A percentile compares a stretch with the other conserved stretches of the same genome.
Evolutionary conservation across 2,113 vertebrate genomes (phyloP).

Genomic region (Corythoichthys intestinalis): DNA sequence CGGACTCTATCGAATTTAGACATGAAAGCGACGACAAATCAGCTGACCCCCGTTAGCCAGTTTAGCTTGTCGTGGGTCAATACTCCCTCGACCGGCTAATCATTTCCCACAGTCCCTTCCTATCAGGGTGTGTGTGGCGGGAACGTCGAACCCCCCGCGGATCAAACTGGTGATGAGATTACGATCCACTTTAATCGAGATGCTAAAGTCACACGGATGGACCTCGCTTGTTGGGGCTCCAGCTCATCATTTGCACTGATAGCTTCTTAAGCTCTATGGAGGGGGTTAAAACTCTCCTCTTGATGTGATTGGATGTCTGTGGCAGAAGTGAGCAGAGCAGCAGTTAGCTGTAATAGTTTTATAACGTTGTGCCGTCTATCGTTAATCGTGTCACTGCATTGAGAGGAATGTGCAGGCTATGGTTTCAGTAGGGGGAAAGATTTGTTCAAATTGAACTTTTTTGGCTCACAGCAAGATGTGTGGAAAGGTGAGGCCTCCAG

Average conservation of each 20-base stretch:
- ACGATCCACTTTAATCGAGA: constrained; percentile 41
- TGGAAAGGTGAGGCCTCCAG: no score
- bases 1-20: neutral
- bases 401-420: constrained; percentile 48
- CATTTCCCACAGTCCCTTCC: constrained; percentile 17
- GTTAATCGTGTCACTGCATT: constrained; percentile 69
- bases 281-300: constrained; percentile 19
- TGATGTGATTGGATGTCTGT: constrained; percentile 49
- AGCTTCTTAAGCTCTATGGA: constrained; percentile 15
- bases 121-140: constrained; percentile 10
- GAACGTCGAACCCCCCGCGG: neutral
- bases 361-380: constrained; percentile 47
- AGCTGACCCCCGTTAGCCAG: neutral
- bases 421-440: constrained; percentile 20
- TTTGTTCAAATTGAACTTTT: neutral
- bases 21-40: constrained; percentile 4
- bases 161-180: constrained; percentile 46
- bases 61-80: neutral
- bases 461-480: no score
- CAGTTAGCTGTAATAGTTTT: constrained; percentile 59
- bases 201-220: constrained; percentile 15
- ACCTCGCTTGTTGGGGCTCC: neutral
- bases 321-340: constrained; percentile 43
- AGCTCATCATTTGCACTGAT: constrained; percentile 20
- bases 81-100: constrained; percentile 13